A percentile compares a stretch with the other conserved stretches of the same genome.
Evolutionary conservation across 2,797 vertebrate species (phyloP).

Genomic region (Triplophysa bombifrons): DNA sequence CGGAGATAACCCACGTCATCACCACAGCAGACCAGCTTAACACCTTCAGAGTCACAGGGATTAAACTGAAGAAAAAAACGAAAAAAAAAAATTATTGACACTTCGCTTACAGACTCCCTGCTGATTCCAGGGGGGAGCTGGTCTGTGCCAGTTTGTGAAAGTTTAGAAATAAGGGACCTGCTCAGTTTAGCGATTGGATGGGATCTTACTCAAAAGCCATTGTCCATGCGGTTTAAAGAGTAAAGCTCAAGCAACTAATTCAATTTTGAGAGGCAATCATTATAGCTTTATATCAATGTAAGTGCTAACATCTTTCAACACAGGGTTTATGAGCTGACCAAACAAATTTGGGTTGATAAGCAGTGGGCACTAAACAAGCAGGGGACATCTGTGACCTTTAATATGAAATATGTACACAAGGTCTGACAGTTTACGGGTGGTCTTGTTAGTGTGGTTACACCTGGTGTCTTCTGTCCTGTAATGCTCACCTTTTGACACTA

Average conservation of each 20-base stretch:
- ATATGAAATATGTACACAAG: slow-evolving; percentile 4
- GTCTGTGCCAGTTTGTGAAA: neutral
- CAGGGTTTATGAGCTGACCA: neutral
- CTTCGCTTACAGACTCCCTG: slow-evolving; percentile 5
- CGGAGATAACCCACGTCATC: slow-evolving; percentile 69
- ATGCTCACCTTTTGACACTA: slow-evolving; percentile 10
- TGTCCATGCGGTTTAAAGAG: neutral
- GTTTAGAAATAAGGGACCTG: slow-evolving; percentile 8
- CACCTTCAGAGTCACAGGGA: slow-evolving; percentile 30
- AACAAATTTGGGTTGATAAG: neutral
- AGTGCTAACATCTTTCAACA: neutral
- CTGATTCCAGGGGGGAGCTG: neutral
- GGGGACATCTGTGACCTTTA: neutral
- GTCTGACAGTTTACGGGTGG: neutral
- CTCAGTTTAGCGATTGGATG: neutral
- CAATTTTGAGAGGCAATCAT: neutral
- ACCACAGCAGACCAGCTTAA: slow-evolving; percentile 66
- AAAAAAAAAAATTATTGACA: slow-evolving; percentile 1
- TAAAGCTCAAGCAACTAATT: neutral
- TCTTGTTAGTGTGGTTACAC: slow-evolving; percentile 25
- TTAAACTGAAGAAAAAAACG: neutral
- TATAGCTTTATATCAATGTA: neutral
- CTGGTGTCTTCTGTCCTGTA: neutral
- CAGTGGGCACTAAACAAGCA: neutral
- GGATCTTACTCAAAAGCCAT: neutral